Conservation (phyloP, 2,888 invertebrate species). For the Horisme vitalbata region DNA sequence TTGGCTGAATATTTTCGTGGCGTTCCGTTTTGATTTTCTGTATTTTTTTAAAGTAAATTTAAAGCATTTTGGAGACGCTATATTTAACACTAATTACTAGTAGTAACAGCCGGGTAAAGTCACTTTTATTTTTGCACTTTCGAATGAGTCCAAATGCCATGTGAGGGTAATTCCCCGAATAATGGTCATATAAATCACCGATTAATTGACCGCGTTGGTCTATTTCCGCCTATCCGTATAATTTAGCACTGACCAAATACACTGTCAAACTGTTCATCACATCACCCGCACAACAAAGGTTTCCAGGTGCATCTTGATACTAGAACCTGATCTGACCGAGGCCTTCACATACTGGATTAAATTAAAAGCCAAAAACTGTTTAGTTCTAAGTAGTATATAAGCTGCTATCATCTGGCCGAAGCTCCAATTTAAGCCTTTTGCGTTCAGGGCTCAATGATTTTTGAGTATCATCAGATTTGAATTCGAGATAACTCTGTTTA, state of each 20-base stretch:
- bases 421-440: too few species aligned
- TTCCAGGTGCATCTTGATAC: not conserved
- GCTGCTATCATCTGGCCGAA: too few species aligned
- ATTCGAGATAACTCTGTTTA: too few species aligned
- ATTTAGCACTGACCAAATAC: not conserved
- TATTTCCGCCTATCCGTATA: not conserved
- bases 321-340: too few species aligned
- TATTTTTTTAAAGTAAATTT: slow-evolving; percentile 9
- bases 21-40: slow-evolving; percentile 1
- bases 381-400: too few species aligned
- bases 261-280: not conserved
- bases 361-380: too few species aligned
- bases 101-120: slow-evolving; percentile 25
- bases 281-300: not conserved
- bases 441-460: too few species aligned
- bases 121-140: slow-evolving; percentile 22
- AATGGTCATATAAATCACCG: slow-evolving; percentile 1
- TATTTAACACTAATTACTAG: slow-evolving; percentile 1
- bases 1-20: slow-evolving; percentile 11
- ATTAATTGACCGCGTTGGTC: slow-evolving; percentile 5
- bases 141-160: slow-evolving; percentile 2
- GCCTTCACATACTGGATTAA: too few species aligned
- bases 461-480: too few species aligned
- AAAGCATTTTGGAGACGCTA: slow-evolving; percentile 13
- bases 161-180: not conserved